phyloP scores from a whole-genome alignment of 2,113 vertebrate species.

The Psophia crepitans region DNA sequence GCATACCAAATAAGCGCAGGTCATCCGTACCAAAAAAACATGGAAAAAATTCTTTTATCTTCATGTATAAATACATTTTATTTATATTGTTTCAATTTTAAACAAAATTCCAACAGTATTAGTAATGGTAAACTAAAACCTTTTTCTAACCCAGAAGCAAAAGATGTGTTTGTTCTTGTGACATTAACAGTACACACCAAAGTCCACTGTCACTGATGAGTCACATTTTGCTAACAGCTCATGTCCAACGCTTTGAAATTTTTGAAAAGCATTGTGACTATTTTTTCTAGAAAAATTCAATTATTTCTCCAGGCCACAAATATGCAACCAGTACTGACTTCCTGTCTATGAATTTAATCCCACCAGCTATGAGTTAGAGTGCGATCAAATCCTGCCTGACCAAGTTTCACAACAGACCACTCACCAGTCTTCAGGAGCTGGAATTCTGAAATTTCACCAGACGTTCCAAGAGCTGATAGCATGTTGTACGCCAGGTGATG shows the following conservation, averaged over 20 bases:
- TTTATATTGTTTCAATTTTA: slow-evolving; percentile 61
- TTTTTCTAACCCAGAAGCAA: slow-evolving; percentile 44
- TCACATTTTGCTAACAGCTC: slow-evolving; percentile 40
- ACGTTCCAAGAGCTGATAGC: not conserved
- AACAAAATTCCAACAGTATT: slow-evolving; percentile 66
- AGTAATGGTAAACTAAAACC: slow-evolving; percentile 58
- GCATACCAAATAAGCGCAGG: not conserved
- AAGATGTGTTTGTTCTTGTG: slow-evolving; percentile 58
- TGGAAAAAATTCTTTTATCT: slow-evolving; percentile 38
- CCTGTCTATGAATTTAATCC: slow-evolving; percentile 43
- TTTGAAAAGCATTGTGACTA: slow-evolving; percentile 1
- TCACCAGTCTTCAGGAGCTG: not conserved
- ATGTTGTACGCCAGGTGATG: not conserved
- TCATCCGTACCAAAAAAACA: not conserved
- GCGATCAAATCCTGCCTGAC: slow-evolving; percentile 22
- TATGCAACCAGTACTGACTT: slow-evolving; percentile 46
- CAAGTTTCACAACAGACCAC: slow-evolving; percentile 30
- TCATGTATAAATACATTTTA: slow-evolving; percentile 47
- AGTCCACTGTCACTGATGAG: slow-evolving; percentile 59
- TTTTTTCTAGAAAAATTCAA: slow-evolving; percentile 29
- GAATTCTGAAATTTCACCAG: slow-evolving; percentile 42
- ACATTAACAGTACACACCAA: slow-evolving; percentile 36
- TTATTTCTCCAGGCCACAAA: slow-evolving; percentile 43
- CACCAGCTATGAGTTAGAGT: not conserved
- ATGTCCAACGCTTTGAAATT: slow-evolving; percentile 3